Conservation (phyloP, 1,140 invertebrate species). For the Papilio dardanus region DNA sequence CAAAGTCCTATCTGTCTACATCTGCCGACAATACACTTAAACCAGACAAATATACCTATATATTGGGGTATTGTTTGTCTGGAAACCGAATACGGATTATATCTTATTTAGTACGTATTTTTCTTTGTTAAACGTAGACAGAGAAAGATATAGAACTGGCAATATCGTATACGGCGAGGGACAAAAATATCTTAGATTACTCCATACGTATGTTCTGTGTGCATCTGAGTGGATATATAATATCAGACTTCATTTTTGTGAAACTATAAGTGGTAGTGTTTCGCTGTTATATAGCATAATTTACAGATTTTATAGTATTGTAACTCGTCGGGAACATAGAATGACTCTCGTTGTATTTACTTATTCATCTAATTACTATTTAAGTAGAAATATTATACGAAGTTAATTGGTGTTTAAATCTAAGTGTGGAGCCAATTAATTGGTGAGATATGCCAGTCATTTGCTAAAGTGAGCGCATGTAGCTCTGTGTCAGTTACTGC, state of each 20-base stretch:
- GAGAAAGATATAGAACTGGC: too few species aligned
- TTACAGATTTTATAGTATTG: too few species aligned
- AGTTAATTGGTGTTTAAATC: background rate
- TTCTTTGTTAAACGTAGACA: background rate
- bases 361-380: too few species aligned
- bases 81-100: background rate
- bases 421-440: background rate
- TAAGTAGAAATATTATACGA: background rate
- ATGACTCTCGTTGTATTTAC: too few species aligned
- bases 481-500: conserved; percentile 1
- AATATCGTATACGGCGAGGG: too few species aligned
- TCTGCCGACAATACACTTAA: background rate
- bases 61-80: background rate
- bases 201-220: too few species aligned
- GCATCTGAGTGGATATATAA: too few species aligned
- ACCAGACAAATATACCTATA: background rate
- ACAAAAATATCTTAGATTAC: too few species aligned
- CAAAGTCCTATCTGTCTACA: background rate
- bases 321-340: too few species aligned
- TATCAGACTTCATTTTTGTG: too few species aligned
- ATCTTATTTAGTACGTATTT: background rate
- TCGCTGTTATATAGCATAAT: too few species aligned
- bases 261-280: too few species aligned
- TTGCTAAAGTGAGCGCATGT: conserved; percentile 3
- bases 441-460: conserved; percentile 17